phyloP scores from a whole-genome alignment of 2,797 vertebrate species.

The Falco novaeseelandiae region DNA sequence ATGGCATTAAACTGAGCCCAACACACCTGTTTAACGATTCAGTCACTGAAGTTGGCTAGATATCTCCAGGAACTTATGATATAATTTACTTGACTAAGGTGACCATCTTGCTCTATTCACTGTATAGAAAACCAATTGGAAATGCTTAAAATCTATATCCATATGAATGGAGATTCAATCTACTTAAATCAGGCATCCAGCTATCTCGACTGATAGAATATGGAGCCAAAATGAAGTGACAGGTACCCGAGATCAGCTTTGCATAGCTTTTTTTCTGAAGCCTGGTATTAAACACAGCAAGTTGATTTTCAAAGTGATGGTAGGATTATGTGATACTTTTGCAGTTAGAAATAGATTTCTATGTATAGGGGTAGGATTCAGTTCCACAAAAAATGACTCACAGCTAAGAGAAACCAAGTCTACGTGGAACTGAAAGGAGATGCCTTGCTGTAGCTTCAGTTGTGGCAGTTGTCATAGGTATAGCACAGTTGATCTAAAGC shows the following conservation, averaged over 20 bases:
- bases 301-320: not conserved
- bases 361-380: not conserved
- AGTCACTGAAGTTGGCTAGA: not conserved
- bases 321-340: not conserved
- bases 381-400: not conserved
- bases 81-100: not conserved
- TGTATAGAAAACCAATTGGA: not conserved
- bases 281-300: not conserved
- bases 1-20: not conserved
- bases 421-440: not conserved
- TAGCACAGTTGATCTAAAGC: not conserved
- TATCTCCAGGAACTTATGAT: not conserved
- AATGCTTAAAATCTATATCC: not conserved
- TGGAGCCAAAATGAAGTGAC: not conserved
- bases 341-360: not conserved
- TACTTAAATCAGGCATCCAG: not conserved
- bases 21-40: not conserved
- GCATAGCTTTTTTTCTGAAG: not conserved
- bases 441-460: not conserved
- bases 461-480: not conserved
- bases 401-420: not conserved
- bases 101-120: not conserved
- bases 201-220: not conserved
- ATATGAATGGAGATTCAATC: not conserved
- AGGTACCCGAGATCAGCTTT: not conserved